phyloP scores from a whole-genome alignment of 2,888 invertebrate species.

The Acleris literana region DNA sequence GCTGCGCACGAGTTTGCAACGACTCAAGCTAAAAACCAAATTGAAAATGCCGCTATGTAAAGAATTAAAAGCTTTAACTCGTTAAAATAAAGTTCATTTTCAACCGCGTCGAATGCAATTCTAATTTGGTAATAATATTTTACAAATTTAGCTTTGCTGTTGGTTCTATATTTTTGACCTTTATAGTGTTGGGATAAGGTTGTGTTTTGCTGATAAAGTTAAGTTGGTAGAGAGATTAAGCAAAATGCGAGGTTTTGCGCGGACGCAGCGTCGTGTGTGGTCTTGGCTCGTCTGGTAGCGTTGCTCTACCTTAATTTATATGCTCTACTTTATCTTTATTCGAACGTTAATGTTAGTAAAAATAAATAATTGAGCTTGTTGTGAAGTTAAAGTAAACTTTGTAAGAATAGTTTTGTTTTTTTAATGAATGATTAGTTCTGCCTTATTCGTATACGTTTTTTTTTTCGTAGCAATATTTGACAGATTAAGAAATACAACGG shows the following conservation, averaged over 20 bases:
- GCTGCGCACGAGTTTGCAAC: constrained; percentile 4
- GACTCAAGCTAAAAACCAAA: neutral
- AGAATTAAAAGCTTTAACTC: neutral
- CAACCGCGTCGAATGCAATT: neutral
- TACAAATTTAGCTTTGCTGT: constrained; percentile 4
- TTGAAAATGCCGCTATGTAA: neutral
- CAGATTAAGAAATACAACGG: too few species aligned
- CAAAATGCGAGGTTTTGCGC: constrained; percentile 51
- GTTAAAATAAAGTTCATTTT: constrained; percentile 2
- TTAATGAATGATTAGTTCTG: too few species aligned
- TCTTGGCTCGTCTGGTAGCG: constrained; percentile 41
- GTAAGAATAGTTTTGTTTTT: neutral
- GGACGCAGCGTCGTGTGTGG: constrained; percentile 54
- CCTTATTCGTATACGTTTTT: too few species aligned
- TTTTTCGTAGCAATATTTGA: too few species aligned
- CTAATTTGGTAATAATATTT: neutral
- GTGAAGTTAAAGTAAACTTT: constrained; percentile 11
- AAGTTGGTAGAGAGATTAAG: constrained; percentile 48
- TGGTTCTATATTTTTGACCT: neutral
- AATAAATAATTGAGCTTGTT: constrained; percentile 24
- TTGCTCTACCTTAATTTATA: constrained; percentile 45
- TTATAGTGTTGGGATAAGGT: neutral
- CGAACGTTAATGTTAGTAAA: constrained; percentile 17
- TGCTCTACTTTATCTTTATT: constrained; percentile 1
- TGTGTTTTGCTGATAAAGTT: neutral